A percentile compares a stretch with the other conserved stretches of the same genome.
Conservation (phyloP, 2,888 invertebrate species). For the Acanthopleura granulata region DNA sequence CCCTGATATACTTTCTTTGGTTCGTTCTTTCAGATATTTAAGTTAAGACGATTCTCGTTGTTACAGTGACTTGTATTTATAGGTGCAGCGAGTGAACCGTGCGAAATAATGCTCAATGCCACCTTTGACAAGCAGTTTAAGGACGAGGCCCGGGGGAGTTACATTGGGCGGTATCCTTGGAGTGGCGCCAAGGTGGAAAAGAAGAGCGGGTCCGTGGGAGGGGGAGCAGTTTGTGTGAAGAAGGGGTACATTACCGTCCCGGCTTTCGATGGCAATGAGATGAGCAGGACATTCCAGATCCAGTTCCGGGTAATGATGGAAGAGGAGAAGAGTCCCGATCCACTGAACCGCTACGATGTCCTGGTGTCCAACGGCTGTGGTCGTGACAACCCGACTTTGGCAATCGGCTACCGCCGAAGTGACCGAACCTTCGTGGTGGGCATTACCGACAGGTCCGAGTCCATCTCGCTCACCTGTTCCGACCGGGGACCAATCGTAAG, state of each 20-base stretch:
- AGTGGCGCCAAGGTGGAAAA: background rate
- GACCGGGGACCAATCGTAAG: background rate
- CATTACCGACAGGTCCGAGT: background rate
- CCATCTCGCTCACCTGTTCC: background rate
- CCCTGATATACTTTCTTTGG: too few relatives aligned
- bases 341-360: constrained; percentile 35
- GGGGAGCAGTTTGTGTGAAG: constrained; percentile 34
- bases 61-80: background rate
- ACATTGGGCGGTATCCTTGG: constrained; percentile 27
- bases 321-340: constrained; percentile 27
- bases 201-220: background rate
- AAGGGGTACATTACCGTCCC: constrained; percentile 37
- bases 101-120: constrained; percentile 41
- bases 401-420: background rate
- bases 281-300: constrained; percentile 36
- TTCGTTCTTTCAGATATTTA: too few relatives aligned
- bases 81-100: constrained; percentile 25
- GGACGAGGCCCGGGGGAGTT: constrained; percentile 37
- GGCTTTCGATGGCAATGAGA: constrained; percentile 37
- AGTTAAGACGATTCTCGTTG: too few relatives aligned
- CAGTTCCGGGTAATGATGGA: constrained; percentile 34
- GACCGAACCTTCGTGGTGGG: background rate
- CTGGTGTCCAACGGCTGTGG: constrained; percentile 41
- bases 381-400: background rate
- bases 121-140: constrained; percentile 38